Percentiles rank a stretch among this genome's conserved stretches.
Evolutionary conservation across 2,888 invertebrate species (phyloP).

Genomic region (Ephialtes manifestator): DNA sequence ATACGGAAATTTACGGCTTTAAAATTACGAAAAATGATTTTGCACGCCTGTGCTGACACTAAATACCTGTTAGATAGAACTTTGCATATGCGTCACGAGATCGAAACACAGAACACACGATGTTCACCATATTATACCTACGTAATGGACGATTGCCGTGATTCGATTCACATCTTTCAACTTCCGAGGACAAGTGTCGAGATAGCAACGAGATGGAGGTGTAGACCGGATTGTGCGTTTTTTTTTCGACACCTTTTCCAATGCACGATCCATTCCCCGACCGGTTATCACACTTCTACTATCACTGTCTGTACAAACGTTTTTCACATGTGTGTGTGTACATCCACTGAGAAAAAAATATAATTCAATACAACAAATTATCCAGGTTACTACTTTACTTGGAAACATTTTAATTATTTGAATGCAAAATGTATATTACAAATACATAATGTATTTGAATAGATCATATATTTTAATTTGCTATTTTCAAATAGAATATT

Average conservation of each 20-base stretch:
- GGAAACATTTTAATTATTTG: too few relatives aligned
- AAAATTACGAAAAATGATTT: slow-evolving; percentile 1
- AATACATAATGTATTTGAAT: too few relatives aligned
- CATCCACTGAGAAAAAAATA: too few relatives aligned
- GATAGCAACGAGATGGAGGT: not conserved
- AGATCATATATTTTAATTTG: too few relatives aligned
- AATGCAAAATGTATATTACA: too few relatives aligned
- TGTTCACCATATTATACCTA: not conserved
- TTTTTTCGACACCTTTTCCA: slow-evolving; percentile 38
- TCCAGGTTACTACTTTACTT: too few relatives aligned
- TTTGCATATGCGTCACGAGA: slow-evolving; percentile 31
- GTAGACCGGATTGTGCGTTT: slow-evolving; percentile 9
- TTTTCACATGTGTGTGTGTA: not conserved
- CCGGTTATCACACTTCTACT: slow-evolving; percentile 35
- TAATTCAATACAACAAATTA: too few relatives aligned
- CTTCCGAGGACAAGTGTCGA: slow-evolving; percentile 12
- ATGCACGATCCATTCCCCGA: slow-evolving; percentile 29
- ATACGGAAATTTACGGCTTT: not conserved
- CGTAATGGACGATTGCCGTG: not conserved
- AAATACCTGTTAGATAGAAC: not conserved
- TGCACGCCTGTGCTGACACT: not conserved
- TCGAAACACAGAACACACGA: not conserved
- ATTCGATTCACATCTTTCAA: slow-evolving; percentile 21
- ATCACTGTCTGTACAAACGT: not conserved
- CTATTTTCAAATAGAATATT: too few relatives aligned